Evolutionary conservation across 2,113 vertebrate species (phyloP).

Genomic region (Telmatochromis sp.): DNA sequence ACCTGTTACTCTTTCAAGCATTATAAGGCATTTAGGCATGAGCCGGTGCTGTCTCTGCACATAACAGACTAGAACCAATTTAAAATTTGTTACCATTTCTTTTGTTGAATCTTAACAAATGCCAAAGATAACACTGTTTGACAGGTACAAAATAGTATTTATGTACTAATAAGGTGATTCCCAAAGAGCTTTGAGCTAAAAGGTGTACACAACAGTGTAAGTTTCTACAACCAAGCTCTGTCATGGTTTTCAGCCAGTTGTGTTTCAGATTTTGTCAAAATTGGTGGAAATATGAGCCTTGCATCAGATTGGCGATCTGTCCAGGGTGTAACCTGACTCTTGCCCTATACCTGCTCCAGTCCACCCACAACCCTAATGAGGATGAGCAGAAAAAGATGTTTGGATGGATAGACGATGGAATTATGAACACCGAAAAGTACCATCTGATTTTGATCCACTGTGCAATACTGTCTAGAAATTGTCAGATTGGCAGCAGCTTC

Average conservation of each 20-base stretch:
- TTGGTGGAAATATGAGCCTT: neutral
- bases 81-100: neutral
- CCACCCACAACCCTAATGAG: neutral
- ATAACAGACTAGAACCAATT: neutral
- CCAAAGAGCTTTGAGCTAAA: neutral
- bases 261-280: neutral
- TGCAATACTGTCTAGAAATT: neutral
- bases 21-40: neutral
- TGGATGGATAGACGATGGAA: neutral
- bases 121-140: neutral
- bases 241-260: neutral
- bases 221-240: neutral
- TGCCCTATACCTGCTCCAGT: neutral
- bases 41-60: neutral
- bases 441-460: neutral
- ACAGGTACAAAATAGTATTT: neutral
- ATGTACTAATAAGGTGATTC: neutral
- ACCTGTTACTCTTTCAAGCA: neutral
- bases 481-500: neutral
- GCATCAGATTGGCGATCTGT: neutral
- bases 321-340: neutral
- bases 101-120: neutral
- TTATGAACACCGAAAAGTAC: neutral
- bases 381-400: neutral
- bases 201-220: neutral